These are phyloP conservation scores for Trachelus troglodyta DNA, from an alignment of 2,888 invertebrate genomes.

Conservation along the genomic window DNA sequence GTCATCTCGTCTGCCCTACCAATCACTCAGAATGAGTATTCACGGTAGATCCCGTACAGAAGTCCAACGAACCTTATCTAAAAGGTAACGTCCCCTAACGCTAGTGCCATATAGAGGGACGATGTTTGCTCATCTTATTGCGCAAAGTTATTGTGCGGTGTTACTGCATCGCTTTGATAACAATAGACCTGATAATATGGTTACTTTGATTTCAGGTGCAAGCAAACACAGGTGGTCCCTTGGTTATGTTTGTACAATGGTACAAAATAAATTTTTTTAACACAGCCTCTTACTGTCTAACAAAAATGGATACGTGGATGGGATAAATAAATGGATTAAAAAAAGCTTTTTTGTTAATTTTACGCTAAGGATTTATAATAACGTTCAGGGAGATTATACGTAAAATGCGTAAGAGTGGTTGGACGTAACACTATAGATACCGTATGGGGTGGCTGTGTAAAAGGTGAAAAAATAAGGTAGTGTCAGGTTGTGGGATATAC, in stretches of 20 bases:
- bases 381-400: not conserved
- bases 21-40: slow-evolving; percentile 54
- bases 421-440: not conserved
- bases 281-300: not conserved
- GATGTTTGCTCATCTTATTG: slow-evolving; percentile 25
- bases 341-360: not conserved
- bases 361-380: not conserved
- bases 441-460: not conserved
- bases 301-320: not conserved
- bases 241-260: not conserved
- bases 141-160: slow-evolving; percentile 14
- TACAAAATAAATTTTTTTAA: not conserved
- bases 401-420: not conserved
- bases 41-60: not conserved
- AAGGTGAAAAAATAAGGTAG: not conserved
- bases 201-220: slow-evolving; percentile 58
- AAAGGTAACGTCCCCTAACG: not conserved
- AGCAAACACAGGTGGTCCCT: slow-evolving; percentile 62
- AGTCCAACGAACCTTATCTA: not conserved
- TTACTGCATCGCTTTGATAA: not conserved
- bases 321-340: not conserved
- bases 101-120: not conserved
- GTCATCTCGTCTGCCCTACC: slow-evolving; percentile 50
- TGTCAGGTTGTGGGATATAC: not conserved
- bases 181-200: slow-evolving; percentile 4